Conservation (phyloP, 1,140 invertebrate genomes). For the Pectinophora gossypiella region DNA sequence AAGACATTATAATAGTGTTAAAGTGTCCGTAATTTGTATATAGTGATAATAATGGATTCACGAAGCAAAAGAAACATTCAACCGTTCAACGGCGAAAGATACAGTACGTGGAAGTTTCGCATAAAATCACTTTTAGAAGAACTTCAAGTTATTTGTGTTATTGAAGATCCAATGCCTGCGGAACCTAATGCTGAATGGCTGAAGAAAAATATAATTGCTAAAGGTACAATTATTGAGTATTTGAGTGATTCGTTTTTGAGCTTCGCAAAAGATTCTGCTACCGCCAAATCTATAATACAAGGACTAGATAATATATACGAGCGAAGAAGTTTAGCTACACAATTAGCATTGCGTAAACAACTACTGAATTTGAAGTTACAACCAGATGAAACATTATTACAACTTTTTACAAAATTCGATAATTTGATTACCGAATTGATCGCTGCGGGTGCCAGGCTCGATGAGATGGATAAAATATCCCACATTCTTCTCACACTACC, state of each 20-base stretch:
- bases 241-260: not conserved
- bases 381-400: not conserved
- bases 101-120: slow-evolving; percentile 1
- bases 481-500: slow-evolving; percentile 49
- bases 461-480: slow-evolving; percentile 44
- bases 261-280: not conserved
- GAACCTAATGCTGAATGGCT: not conserved
- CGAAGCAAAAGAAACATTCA: slow-evolving; percentile 4
- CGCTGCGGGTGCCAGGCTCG: slow-evolving; percentile 47
- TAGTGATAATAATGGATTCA: too few species aligned
- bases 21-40: too few species aligned
- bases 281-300: not conserved
- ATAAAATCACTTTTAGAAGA: not conserved
- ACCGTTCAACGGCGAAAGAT: slow-evolving; percentile 29
- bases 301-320: not conserved
- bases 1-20: too few species aligned
- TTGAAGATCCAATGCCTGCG: not conserved
- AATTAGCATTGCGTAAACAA: not conserved
- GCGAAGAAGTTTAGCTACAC: not conserved
- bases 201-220: slow-evolving; percentile 27
- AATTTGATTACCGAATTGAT: slow-evolving; percentile 46
- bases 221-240: not conserved
- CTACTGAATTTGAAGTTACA: not conserved
- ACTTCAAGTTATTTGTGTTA: not conserved
- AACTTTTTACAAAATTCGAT: slow-evolving; percentile 2